Percentiles rank a stretch among this genome's conserved stretches.
Evolutionary conservation across 2,797 vertebrate genomes (phyloP).

Genomic region (Alca torda): DNA sequence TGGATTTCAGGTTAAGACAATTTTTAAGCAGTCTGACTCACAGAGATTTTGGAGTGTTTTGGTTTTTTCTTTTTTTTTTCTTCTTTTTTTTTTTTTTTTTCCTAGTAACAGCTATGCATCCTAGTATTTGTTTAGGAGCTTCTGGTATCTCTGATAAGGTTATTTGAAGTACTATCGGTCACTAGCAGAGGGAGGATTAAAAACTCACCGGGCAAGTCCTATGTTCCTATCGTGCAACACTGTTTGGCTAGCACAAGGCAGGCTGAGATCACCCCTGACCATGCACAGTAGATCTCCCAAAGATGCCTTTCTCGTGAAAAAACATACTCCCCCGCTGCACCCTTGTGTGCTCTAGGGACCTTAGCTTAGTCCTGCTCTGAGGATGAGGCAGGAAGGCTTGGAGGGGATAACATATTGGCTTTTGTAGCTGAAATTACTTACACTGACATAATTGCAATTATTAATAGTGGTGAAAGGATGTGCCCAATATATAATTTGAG

Average conservation of each 20-base stretch:
- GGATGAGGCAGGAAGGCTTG: background rate
- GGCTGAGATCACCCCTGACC: background rate
- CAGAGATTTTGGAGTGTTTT: background rate
- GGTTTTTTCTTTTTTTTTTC: background rate
- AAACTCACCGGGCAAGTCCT: background rate
- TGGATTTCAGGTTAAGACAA: background rate
- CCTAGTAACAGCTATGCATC: background rate
- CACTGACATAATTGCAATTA: background rate
- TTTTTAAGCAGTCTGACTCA: background rate
- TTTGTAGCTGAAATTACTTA: background rate
- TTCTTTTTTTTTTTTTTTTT: no score
- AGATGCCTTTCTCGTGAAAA: background rate
- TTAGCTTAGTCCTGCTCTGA: background rate
- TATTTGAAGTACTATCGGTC: background rate
- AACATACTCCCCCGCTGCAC: accelerated
- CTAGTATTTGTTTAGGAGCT: background rate
- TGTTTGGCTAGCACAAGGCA: accelerated
- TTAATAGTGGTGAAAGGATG: conserved; percentile 1
- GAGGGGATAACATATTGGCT: background rate
- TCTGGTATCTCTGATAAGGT: background rate
- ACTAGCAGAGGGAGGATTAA: background rate
- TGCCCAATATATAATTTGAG: background rate
- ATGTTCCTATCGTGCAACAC: background rate
- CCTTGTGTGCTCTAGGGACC: background rate
- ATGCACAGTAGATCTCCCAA: background rate